Evolutionary conservation across 1,140 invertebrate genomes (phyloP), one percentile per base, ranked within the genome.

Genomic region (Mactra quadrangularis): DNA sequence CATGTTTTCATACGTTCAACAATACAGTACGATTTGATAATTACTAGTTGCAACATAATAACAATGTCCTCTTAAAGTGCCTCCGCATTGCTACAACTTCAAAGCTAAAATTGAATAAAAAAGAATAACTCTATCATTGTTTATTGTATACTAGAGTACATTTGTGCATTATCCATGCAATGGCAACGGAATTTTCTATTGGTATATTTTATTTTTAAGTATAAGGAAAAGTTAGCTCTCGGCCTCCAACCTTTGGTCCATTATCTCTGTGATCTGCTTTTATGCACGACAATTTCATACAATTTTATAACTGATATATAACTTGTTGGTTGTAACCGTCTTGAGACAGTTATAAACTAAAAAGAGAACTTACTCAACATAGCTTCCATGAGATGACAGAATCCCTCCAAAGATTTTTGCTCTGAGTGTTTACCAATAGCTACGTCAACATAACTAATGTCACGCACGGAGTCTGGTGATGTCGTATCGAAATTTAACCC

Each of bases 391-490:
- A 76, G 35, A 31, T 53, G 17, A 59, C 35, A 50, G 50, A 76
- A 60, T 62, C 72, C 72, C 1, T 25, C 7, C 41, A 76, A 22
- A 1, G 27, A 33, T 11, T 47, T 29, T 4, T 27, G 31, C 33
- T 76, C 72, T 22, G 72, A 59, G 7, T 62, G 35, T 33, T 60
- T 45, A 11, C 55, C 72, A 17, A 76, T 33, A 1, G 55, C 19
- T 19, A 76, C 57, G 57, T 62, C 72, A 41, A 75, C 71, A 38
- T 76, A 13, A 2, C 29, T 25, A 19, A 76, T 76, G 45, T 62
- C 22, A 45, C 57, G 38, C 3, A 33, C 41, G 1, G 57, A 1
- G 1, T 19, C 55, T 31, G 57, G 72, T 60, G 55, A 76, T 35
- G 72, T 76, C 31, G 41, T 1, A 1, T 60, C 72, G 57, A 76